Percentiles rank a stretch among this genome's conserved stretches.
phyloP scores from a whole-genome alignment of 2,113 vertebrate species.

The Papio anubis region DNA sequence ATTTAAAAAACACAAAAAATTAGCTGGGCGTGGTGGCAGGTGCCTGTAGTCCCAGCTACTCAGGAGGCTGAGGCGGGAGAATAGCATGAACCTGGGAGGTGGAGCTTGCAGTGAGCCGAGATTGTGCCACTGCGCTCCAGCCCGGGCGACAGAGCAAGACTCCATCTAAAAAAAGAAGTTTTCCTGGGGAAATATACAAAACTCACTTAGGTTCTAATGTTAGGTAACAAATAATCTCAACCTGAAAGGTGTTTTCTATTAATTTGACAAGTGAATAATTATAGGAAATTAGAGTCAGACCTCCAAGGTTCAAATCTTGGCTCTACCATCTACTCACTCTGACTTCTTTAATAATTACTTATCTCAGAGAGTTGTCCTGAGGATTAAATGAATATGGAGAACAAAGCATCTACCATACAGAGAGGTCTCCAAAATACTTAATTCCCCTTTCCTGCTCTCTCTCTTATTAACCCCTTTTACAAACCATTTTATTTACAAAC shows the following conservation, averaged over 20 bases:
- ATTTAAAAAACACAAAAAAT: no score
- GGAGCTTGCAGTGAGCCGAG: no score
- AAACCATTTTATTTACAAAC: background rate
- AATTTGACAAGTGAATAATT: background rate
- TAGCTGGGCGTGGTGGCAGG: no score
- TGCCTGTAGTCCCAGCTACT: no score
- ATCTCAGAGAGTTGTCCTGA: background rate
- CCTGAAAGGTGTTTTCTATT: background rate
- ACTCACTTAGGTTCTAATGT: background rate
- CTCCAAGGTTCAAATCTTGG: background rate
- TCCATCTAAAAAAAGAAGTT: no score
- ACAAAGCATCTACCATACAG: background rate
- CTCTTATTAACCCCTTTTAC: background rate
- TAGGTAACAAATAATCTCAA: background rate
- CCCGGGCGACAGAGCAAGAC: no score
- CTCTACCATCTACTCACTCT: background rate
- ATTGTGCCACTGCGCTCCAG: no score
- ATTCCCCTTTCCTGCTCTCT: background rate
- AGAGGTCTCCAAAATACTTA: background rate
- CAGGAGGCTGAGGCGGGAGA: no score
- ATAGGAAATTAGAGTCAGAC: background rate
- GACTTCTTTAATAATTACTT: background rate
- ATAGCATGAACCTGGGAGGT: no score
- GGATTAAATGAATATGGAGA: background rate
- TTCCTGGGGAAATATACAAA: background rate